Conservation (phyloP, 1,140 invertebrate species). For the Drosophila pandora region DNA sequence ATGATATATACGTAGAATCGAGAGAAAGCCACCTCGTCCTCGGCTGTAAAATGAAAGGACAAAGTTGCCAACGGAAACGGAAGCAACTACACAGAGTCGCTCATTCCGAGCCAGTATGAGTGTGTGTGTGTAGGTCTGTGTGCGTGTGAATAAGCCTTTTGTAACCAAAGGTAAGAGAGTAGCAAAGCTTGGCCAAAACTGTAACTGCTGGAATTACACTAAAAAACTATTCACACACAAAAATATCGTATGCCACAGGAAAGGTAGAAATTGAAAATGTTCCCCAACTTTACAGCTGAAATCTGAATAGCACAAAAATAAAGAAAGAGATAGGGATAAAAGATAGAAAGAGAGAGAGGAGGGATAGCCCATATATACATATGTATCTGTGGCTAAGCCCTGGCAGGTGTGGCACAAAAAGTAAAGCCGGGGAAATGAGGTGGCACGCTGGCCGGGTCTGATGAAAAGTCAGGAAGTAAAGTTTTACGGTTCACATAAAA, state of each 20-base stretch:
- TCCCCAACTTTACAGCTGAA: constrained; percentile 33
- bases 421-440: constrained; percentile 1
- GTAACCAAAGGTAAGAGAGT: constrained; percentile 43
- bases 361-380: constrained; percentile 1
- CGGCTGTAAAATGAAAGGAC: constrained; percentile 55
- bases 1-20: constrained; percentile 72
- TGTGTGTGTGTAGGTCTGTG: constrained; percentile 15
- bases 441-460: constrained; percentile 32
- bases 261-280: constrained; percentile 71
- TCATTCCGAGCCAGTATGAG: constrained; percentile 26
- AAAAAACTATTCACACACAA: constrained; percentile 58
- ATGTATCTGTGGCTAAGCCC: constrained; percentile 37
- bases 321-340: neutral
- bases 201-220: constrained; percentile 74
- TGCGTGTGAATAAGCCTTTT: constrained; percentile 49
- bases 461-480: constrained; percentile 81
- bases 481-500: constrained; percentile 82
- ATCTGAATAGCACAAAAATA: constrained; percentile 4
- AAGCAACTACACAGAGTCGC: constrained; percentile 62
- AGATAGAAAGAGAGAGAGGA: neutral
- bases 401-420: constrained; percentile 11
- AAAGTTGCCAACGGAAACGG: constrained; percentile 79
- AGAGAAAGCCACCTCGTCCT: constrained; percentile 9
- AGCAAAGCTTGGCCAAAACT: constrained; percentile 56
- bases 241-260: constrained; percentile 56